Conservation (phyloP, 1,140 invertebrate genomes). For the Anoplophora glabripennis region DNA sequence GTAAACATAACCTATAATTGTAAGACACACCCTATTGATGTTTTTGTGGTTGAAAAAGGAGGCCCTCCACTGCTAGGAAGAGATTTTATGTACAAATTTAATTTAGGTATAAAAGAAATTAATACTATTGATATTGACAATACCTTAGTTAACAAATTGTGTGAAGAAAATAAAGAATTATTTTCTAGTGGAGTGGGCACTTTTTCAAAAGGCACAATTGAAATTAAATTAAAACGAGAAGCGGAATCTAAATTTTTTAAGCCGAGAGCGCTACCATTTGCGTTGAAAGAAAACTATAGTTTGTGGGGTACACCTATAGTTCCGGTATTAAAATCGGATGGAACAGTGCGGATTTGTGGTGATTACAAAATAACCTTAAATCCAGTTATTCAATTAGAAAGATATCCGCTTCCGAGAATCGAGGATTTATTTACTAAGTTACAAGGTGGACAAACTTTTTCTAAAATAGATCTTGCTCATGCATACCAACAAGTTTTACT, state of each 20-base stretch:
- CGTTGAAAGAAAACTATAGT: slow-evolving; percentile 6
- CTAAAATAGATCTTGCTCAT: slow-evolving; percentile 46
- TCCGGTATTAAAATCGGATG: slow-evolving; percentile 50
- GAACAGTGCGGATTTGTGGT: slow-evolving; percentile 35
- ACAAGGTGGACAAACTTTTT: slow-evolving; percentile 36
- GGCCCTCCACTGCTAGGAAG: slow-evolving; percentile 10
- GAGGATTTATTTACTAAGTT: slow-evolving; percentile 44
- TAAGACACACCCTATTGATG: too few relatives aligned
- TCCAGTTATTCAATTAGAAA: slow-evolving; percentile 27
- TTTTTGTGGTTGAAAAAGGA: slow-evolving; percentile 2
- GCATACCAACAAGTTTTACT: slow-evolving; percentile 47
- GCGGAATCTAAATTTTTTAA: slow-evolving; percentile 4
- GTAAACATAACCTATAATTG: too few relatives aligned
- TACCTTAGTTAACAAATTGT: neutral
- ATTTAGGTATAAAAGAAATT: slow-evolving; percentile 13
- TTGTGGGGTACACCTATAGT: slow-evolving; percentile 52
- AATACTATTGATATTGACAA: neutral
- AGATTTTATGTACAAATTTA: neutral
- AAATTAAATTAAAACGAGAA: neutral
- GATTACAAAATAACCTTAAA: slow-evolving; percentile 38
- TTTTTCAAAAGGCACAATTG: neutral
- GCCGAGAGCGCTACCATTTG: slow-evolving; percentile 2
- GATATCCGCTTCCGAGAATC: slow-evolving; percentile 35
- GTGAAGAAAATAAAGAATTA: neutral
- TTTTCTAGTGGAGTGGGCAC: neutral